phyloP scores from a whole-genome alignment of 2,797 vertebrate species.

The Hozukius guyotensis region DNA sequence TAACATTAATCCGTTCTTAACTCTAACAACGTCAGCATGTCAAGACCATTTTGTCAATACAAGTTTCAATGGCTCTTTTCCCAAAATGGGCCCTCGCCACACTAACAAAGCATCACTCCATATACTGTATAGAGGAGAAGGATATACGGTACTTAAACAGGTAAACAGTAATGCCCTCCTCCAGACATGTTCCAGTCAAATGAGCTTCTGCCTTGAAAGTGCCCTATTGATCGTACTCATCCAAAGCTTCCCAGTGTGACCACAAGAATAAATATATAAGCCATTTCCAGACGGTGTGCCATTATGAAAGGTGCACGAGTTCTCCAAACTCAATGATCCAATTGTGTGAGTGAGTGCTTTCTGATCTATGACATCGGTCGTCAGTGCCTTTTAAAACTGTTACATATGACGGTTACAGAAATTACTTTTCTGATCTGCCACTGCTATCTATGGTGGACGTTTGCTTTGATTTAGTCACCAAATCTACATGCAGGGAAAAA shows the following conservation, averaged over 20 bases:
- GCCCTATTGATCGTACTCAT: neutral
- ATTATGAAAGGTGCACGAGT: neutral
- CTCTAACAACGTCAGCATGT: neutral
- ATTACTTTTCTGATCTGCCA: neutral
- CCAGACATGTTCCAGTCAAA: neutral
- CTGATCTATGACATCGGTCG: neutral
- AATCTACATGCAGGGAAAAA: neutral
- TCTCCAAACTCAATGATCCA: neutral
- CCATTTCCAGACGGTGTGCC: neutral
- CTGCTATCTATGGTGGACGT: neutral
- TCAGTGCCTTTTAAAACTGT: neutral
- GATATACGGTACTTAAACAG: neutral
- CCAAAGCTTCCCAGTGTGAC: neutral
- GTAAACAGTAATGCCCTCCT: neutral
- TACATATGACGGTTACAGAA: neutral
- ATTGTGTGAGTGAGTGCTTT: neutral
- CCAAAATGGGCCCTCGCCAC: slow-evolving; percentile 6
- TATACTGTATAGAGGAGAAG: neutral
- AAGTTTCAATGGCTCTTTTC: neutral
- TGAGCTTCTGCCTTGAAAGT: neutral
- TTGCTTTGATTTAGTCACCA: neutral
- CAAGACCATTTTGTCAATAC: slow-evolving; percentile 16
- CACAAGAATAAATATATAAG: neutral
- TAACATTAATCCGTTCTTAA: neutral
- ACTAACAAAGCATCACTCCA: neutral